A percentile compares a stretch with the other conserved stretches of the same genome.
These are phyloP conservation scores for Cyanocitta stelleri DNA, from an alignment of 2,113 vertebrate species.

Conservation along the genomic window DNA sequence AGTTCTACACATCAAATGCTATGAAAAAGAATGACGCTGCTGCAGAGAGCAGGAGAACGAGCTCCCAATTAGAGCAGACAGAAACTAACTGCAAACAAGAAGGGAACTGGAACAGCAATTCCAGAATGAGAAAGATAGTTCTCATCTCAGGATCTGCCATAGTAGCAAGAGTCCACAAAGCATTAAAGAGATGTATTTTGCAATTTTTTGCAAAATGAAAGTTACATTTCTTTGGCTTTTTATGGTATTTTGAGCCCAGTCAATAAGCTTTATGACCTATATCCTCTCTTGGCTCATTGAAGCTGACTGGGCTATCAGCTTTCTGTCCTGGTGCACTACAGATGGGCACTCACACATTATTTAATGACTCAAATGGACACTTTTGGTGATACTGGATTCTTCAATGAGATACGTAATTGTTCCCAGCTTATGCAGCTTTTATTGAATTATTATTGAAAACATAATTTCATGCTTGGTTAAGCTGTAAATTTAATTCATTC, in stretches of 20 bases:
- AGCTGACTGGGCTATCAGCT: not conserved
- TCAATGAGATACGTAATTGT: conserved; percentile 47
- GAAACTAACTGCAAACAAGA: not conserved
- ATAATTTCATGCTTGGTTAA: conserved; percentile 69
- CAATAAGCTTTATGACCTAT: conserved; percentile 1
- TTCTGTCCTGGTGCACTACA: not conserved
- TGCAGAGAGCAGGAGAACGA: not conserved
- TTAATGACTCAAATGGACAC: conserved; percentile 25
- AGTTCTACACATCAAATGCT: not conserved
- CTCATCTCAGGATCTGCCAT: not conserved
- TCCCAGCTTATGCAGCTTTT: conserved; percentile 41
- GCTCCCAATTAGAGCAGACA: not conserved
- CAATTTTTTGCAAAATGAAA: not conserved
- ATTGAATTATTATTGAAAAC: conserved; percentile 73
- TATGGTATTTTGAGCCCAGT: conserved; percentile 11
- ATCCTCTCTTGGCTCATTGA: conserved; percentile 7
- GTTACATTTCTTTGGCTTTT: conserved; percentile 38
- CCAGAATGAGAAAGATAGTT: not conserved
- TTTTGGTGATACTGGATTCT: not conserved
- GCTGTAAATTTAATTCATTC: conserved; percentile 69
- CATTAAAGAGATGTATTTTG: not conserved
- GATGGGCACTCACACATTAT: conserved; percentile 10
- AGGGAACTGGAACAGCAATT: not conserved
- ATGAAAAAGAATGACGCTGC: not conserved
- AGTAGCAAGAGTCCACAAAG: not conserved